These are phyloP conservation scores for Noctua fimbriata DNA, from an alignment of 2,888 invertebrate species.

Conservation along the genomic window DNA sequence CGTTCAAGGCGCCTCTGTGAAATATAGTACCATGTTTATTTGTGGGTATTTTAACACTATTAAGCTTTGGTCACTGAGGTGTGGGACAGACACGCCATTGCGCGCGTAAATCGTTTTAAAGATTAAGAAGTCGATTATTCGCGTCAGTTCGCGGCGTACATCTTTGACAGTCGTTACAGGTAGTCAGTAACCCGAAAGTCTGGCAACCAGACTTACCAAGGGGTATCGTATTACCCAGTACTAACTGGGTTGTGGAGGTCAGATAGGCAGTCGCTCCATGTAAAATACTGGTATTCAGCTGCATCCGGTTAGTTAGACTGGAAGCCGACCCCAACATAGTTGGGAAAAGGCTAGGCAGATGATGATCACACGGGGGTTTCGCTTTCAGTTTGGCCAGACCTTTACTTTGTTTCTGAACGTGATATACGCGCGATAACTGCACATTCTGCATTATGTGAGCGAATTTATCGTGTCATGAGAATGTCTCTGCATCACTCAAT, in stretches of 20 bases:
- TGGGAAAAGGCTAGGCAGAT: background rate
- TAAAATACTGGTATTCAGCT: background rate
- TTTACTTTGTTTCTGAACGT: background rate
- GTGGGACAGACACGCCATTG: background rate
- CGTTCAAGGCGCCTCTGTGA: constrained; percentile 77
- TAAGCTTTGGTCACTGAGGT: background rate
- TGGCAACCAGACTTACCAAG: no score
- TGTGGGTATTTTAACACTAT: background rate
- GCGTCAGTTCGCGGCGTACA: background rate
- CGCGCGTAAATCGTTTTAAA: background rate
- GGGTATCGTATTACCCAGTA: no score
- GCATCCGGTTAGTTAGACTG: background rate
- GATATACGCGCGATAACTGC: background rate
- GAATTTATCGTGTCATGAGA: background rate
- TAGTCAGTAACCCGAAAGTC: no score
- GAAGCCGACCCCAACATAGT: background rate
- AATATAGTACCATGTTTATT: background rate
- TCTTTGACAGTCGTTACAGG: no score
- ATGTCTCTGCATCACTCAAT: background rate
- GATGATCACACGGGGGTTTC: background rate
- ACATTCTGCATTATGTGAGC: background rate
- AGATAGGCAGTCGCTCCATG: no score
- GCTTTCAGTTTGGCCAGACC: background rate
- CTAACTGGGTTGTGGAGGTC: background rate
- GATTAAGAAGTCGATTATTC: background rate